Evolutionary conservation across 2,888 invertebrate species (phyloP), one percentile per base, ranked within the genome.

Genomic region (Melanostoma scalare): DNA sequence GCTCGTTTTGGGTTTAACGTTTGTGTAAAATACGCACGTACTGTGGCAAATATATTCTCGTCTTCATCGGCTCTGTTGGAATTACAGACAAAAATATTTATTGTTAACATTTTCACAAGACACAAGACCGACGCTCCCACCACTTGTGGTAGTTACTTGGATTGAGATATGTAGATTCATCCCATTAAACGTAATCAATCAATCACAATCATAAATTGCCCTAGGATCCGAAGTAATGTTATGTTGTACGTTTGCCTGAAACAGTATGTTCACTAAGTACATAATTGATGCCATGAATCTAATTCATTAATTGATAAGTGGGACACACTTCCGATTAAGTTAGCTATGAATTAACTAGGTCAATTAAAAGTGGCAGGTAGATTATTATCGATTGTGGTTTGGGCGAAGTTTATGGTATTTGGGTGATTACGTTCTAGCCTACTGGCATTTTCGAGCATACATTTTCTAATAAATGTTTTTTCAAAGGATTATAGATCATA

Each of bases 201-300:
- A 61, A 61, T 61, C 60, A 46, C 35, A 60, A 60, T 61, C 9
- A 61, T 35, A 20, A 61, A 61, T 46, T 61, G 35, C 20, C 8
- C 1, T 30, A 52, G 9, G 20, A 20, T 20, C 20, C 20, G 20
- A 20, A 1, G 20, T 20, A 20, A 20, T 20, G 20, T 20, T 1
- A 20, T 20, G 20, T 20, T 58, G 31, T 42, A 30, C 40, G 40
- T 58, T 38, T 58, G 36, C 2, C 38, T 55, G 6, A 31, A 42
- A 31, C 40, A 31, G 8, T 4, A 9, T 56, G 56, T 20, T 40
- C 8, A 58, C 40, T 58, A 58, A 58, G 42, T 42, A 58, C 40
- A 58, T 58, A 58, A 58, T 58, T 58, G 58, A 42, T 58, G 40
- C n/a, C 42, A 42, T 58, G 58, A 58, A 58, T 58, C 58, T 58